A percentile compares a stretch with the other conserved stretches of the same genome.
Evolutionary conservation across 2,113 vertebrate genomes (phyloP).

Genomic region (Chionis minor): DNA sequence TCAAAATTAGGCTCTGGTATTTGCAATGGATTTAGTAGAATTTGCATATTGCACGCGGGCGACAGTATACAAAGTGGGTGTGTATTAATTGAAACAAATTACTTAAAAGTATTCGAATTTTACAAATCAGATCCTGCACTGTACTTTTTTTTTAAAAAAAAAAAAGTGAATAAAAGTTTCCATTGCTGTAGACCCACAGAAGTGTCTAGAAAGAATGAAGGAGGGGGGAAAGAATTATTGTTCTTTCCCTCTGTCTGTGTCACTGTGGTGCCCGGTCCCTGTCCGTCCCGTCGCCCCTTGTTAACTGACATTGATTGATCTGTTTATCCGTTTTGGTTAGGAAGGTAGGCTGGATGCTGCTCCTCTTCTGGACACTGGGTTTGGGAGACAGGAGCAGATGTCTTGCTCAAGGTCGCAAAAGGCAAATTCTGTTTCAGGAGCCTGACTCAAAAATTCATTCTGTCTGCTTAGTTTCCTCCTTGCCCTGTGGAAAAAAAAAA

Average conservation of each 20-base stretch:
- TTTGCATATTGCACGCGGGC: neutral
- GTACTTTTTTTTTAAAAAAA: neutral
- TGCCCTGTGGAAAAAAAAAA: neutral
- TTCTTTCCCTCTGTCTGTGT: neutral
- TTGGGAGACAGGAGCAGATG: neutral
- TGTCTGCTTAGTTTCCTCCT: neutral
- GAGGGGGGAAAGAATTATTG: accelerated
- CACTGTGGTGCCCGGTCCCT: neutral
- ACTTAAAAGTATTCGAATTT: neutral
- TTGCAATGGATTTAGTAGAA: neutral
- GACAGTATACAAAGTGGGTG: neutral
- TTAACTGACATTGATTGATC: neutral
- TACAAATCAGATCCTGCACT: neutral
- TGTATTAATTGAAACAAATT: neutral
- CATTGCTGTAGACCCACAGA: neutral
- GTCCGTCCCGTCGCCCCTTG: neutral
- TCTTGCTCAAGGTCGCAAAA: neutral
- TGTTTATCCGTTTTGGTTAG: neutral
- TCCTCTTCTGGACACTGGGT: neutral
- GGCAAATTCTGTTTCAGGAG: neutral
- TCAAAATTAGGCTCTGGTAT: neutral
- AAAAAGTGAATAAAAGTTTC: neutral
- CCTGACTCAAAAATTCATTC: neutral
- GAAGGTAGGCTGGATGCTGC: neutral
- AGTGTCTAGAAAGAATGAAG: neutral